Conservation (phyloP, 2,113 vertebrate species). For the Gasterosteus nipponicus region DNA sequence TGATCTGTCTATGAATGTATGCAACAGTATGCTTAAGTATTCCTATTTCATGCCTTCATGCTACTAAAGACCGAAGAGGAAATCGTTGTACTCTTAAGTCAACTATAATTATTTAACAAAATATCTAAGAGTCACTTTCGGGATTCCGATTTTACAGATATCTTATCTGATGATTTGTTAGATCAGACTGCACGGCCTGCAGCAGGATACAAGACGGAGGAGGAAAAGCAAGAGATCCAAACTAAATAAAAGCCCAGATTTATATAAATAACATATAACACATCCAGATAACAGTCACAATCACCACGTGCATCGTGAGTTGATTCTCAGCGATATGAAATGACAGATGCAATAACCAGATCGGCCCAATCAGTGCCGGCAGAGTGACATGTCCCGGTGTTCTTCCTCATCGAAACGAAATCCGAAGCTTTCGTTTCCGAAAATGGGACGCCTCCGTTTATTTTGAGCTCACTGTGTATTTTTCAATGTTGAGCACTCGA, state of each 20-base stretch:
- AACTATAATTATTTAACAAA: neutral
- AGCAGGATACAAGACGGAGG: neutral
- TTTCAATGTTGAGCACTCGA: conserved; percentile 3
- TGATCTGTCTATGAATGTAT: too few relatives aligned
- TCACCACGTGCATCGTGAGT: conserved; percentile 35
- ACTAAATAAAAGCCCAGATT: neutral
- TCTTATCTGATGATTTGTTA: neutral
- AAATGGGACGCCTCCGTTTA: conserved; percentile 26
- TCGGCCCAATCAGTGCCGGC: conserved; percentile 42
- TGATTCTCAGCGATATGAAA: conserved; percentile 52
- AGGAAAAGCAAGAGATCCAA: neutral
- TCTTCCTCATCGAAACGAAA: conserved; percentile 24
- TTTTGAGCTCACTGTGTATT: conserved; percentile 44
- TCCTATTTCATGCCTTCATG: neutral
- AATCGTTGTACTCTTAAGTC: neutral
- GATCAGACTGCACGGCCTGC: neutral
- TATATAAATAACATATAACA: neutral
- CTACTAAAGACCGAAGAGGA: neutral
- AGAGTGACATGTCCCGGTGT: conserved; percentile 25
- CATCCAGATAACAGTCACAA: conserved; percentile 27
- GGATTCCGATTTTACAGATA: neutral
- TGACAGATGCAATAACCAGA: conserved; percentile 64
- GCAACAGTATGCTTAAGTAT: neutral
- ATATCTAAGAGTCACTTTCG: neutral
- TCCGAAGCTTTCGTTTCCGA: conserved; percentile 21